Evolutionary conservation across 1,140 invertebrate genomes (phyloP), one percentile per base, ranked within the genome.

Genomic region (Calephelis virginiensis): DNA sequence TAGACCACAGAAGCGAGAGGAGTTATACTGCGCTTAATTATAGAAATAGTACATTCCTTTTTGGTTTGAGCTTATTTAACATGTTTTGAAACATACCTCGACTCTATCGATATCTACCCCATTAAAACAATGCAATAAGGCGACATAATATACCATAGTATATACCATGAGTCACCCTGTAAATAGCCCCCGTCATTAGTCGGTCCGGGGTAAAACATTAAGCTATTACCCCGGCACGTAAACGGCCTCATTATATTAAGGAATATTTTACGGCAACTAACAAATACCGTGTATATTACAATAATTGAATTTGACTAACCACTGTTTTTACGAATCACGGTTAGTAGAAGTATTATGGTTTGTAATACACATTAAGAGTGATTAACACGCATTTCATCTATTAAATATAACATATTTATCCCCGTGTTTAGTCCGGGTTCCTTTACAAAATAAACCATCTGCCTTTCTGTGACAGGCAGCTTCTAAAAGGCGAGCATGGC

Each of bases 131-230:
- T 43, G 40, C 40, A 43, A 43, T 43, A 43, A 28, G 3, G 28
- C 28, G 28, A 43, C 40, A 43, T 0, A 43, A 43, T 43, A 43
- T 9, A 46, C 13, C 10, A 62, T 47, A 6, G 40, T 46, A 6
- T 9, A 14, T 28, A 28, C 28, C 28, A 28, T 43, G 60, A 61
- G 56, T 66, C 14, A 49, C 40, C 61, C 47, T 8, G 12, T 38
- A 56, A 59, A 37, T 59, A 59, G 50, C 50, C 53, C 49, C 28
- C 53, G 59, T 38, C 65, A 66, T 61, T 66, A 66, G 64, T 9
- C n/a, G 43, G 12, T 61, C 56, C 59, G 59, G 59, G 56, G 65
- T 66, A 61, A 66, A 66, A 66, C 48, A 66, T 66, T 17, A 50
- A 67, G 65, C 53, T 61, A 67, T 67, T 59, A 59, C 56, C 50